Evolutionary conservation across 2,113 vertebrate genomes (phyloP).

Genomic region (Nothobranchius furzeri): DNA sequence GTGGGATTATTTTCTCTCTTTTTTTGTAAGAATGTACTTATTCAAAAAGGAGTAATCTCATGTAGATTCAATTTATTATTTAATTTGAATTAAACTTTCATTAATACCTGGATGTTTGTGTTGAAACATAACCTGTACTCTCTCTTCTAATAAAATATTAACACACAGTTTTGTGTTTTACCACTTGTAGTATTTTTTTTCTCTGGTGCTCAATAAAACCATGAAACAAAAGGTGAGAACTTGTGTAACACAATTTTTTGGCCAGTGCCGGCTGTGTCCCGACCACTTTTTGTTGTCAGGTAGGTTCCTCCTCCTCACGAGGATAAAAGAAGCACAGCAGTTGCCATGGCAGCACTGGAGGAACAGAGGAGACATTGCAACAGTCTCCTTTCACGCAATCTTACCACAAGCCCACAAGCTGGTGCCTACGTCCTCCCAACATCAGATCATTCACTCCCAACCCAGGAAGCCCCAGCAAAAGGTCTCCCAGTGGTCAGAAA

Average conservation of each 20-base stretch:
- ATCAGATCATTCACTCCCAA: slow-evolving; percentile 47
- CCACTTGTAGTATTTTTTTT: slow-evolving; percentile 23
- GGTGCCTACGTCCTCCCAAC: slow-evolving; percentile 45
- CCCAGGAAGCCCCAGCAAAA: slow-evolving; percentile 33
- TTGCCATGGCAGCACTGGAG: slow-evolving; percentile 74
- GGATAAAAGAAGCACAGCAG: slow-evolving; percentile 53
- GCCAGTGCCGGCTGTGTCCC: slow-evolving; percentile 20
- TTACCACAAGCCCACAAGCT: slow-evolving; percentile 41
- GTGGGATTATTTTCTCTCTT: too few species aligned
- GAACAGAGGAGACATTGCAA: slow-evolving; percentile 50
- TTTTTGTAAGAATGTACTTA: too few species aligned
- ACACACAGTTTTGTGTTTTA: slow-evolving; percentile 35
- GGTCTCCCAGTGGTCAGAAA: slow-evolving; percentile 32
- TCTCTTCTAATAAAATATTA: slow-evolving; percentile 53
- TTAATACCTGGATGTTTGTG: slow-evolving; percentile 9
- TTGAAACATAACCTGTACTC: slow-evolving; percentile 21
- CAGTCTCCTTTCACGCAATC: slow-evolving; percentile 41
- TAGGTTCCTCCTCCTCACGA: slow-evolving; percentile 51
- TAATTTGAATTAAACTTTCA: neutral
- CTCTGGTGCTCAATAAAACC: slow-evolving; percentile 33
- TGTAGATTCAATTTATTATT: too few species aligned
- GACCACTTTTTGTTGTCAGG: slow-evolving; percentile 39
- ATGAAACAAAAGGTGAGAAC: slow-evolving; percentile 22
- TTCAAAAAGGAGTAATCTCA: too few species aligned
- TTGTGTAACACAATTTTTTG: slow-evolving; percentile 19